Base-by-base conservation (phyloP, 1,140 invertebrate genomes). In the Cyrtorhinus lividipennis region DNA sequence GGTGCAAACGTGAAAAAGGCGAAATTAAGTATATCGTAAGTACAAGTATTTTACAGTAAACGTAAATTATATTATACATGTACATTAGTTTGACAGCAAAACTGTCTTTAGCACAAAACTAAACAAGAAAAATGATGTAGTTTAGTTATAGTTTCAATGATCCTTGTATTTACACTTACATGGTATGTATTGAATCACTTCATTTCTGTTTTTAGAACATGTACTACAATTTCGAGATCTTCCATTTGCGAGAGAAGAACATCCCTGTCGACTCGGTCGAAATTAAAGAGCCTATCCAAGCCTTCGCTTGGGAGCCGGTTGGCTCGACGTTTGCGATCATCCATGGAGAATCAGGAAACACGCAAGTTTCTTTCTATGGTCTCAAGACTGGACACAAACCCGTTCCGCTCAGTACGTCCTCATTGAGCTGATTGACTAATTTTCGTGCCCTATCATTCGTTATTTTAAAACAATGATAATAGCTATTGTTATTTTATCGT, bases 161-260 rank as follows among this genome's bases (percentile, higher is more conserved):
- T n/a, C n/a, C n/a, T n/a, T n/a, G n/a, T n/a, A n/a, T n/a, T n/a
- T n/a, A n/a, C n/a, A n/a, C n/a, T n/a, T n/a, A n/a, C n/a, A n/a
- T n/a, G n/a, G n/a, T n/a, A n/a, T n/a, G n/a, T n/a, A n/a, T n/a
- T n/a, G n/a, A n/a, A n/a, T n/a, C n/a, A n/a, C n/a, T n/a, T n/a
- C n/a, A n/a, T n/a, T n/a, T n/a, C n/a, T n/a, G n/a, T n/a, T 75
- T 78, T 44, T 68, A 87, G 83, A 94, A 95, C 68, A 91, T 97
- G 82, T 95, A 95, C 68, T 97, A 93, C 76, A 98, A 99, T 73
- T 96, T 99, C 77, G 96, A 99, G 78, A 92, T 99, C 66, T 99
- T 99, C 78, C 92, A 96, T 70, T 94, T 98, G 85, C 78, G 91
- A 61, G 94, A 98, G 71, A 99, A 99, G 72, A 88, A 97, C 72